Evolutionary conservation across 2,113 vertebrate genomes (phyloP).

Genomic region (Odocoileus virginianus): DNA sequence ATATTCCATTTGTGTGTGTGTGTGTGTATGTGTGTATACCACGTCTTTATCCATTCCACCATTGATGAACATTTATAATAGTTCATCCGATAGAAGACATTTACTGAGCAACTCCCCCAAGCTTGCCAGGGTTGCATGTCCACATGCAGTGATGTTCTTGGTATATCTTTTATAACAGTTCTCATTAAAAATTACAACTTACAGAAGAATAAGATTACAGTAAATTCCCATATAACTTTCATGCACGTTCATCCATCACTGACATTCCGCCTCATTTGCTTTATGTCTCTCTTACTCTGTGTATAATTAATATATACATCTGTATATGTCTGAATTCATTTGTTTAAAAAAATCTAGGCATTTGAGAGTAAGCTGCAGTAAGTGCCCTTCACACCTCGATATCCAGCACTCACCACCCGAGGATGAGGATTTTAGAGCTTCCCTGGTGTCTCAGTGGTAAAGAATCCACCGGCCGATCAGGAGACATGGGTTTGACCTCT

Average conservation of each 20-base stretch:
- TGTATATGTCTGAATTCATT: neutral
- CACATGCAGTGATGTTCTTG: accelerated
- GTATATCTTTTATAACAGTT: neutral
- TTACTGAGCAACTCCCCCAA: accelerated
- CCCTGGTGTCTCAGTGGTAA: neutral
- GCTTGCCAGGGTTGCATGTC: too few species aligned
- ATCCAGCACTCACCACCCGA: neutral
- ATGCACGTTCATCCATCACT: neutral
- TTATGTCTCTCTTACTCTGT: neutral
- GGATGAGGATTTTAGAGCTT: neutral
- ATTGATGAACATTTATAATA: neutral
- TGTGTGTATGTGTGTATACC: neutral
- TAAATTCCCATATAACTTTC: neutral
- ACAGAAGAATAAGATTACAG: neutral
- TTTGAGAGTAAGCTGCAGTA: neutral
- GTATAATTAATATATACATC: neutral
- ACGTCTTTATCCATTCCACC: neutral
- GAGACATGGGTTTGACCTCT: neutral
- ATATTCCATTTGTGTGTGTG: neutral
- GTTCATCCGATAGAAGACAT: neutral
- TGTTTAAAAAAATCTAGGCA: neutral
- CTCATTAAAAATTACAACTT: neutral
- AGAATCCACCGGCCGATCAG: neutral
- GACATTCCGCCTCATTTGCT: neutral
- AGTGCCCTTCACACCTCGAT: neutral